A percentile compares a stretch with the other conserved stretches of the same genome.
Conservation (phyloP, 2,113 vertebrate species). For the Malurus cyaneus region DNA sequence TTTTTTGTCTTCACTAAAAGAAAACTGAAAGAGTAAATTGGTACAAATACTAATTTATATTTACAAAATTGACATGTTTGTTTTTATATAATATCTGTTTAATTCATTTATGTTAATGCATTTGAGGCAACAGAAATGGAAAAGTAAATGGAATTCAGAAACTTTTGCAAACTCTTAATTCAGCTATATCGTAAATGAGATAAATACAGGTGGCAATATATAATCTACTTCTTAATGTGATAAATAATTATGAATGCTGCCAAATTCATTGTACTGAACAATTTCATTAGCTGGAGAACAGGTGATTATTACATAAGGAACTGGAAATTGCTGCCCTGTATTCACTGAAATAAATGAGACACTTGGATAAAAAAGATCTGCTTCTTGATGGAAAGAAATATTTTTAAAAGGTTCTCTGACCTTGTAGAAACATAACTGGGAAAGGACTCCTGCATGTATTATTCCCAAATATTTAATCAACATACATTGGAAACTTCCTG, state of each 20-base stretch:
- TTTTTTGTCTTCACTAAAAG: not conserved
- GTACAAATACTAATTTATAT: not conserved
- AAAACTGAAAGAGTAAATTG: not conserved
- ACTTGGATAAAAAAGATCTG: not conserved
- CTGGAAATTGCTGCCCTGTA: not conserved
- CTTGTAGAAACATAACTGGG: not conserved
- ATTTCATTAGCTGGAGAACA: not conserved
- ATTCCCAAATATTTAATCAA: not conserved
- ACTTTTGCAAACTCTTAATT: not conserved
- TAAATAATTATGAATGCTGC: not conserved
- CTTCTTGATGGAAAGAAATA: not conserved
- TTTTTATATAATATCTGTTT: not conserved
- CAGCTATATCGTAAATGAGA: fast-evolving
- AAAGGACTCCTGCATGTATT: not conserved
- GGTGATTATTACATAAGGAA: not conserved
- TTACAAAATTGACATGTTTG: not conserved
- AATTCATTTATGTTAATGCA: not conserved
- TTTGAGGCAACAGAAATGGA: not conserved
- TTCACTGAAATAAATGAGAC: not conserved
- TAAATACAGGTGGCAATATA: not conserved
- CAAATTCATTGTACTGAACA: not conserved
- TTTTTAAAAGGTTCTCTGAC: not conserved
- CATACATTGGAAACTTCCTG: not conserved
- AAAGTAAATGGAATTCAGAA: not conserved
- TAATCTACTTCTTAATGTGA: not conserved